Percentiles rank a stretch among this genome's conserved stretches.
These are phyloP conservation scores for Scylla paramamosain DNA, from an alignment of 1,140 invertebrate genomes.

Conservation along the genomic window DNA sequence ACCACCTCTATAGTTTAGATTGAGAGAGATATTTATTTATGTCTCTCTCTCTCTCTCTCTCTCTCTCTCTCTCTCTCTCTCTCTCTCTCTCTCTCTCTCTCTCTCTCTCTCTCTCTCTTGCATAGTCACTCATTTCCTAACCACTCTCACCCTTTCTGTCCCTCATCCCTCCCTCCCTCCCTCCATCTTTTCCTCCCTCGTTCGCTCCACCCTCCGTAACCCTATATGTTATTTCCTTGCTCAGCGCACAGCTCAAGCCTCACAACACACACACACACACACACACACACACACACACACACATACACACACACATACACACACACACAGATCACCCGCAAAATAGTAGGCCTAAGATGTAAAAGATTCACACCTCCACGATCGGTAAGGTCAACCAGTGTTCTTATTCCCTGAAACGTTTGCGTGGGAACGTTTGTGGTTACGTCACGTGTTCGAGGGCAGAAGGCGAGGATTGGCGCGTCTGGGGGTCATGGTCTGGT, in stretches of 20 bases:
- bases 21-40: neutral
- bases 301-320: constrained; percentile 40
- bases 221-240: neutral
- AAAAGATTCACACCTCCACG: too few relatives aligned
- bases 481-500: neutral
- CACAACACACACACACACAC: constrained; percentile 41
- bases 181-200: neutral
- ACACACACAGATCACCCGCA: neutral
- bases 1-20: too few relatives aligned
- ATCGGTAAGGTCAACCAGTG: too few relatives aligned
- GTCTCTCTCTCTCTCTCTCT: too few relatives aligned
- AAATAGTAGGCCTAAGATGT: too few relatives aligned
- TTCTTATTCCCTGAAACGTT: neutral
- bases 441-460: neutral
- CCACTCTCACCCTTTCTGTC: neutral
- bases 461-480: neutral
- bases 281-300: constrained; percentile 50
- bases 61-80: too few relatives aligned
- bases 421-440: neutral
- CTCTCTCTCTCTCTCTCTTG: too few relatives aligned
- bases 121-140: too few relatives aligned
- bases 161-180: neutral
- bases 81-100: too few relatives aligned
- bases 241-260: constrained; percentile 4
- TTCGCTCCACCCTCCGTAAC: neutral